These are phyloP conservation scores for Pherbina coryleti DNA, from an alignment of 2,888 invertebrate species.

Conservation along the genomic window DNA sequence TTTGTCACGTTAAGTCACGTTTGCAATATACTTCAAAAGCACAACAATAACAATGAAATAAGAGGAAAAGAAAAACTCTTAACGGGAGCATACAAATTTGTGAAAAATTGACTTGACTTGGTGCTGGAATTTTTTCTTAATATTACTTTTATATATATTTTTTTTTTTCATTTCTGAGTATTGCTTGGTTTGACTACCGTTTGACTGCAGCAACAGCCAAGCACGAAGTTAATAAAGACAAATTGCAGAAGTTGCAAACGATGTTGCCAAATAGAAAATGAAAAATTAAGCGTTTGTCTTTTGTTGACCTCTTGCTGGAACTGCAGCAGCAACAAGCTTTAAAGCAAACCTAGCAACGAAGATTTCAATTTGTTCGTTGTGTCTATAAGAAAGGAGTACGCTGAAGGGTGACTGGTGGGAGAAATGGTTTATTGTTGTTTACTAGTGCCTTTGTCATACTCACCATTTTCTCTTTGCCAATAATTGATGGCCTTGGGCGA, in stretches of 20 bases:
- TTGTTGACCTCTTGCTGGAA: neutral
- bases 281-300: slow-evolving; percentile 33
- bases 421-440: neutral
- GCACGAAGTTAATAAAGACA: slow-evolving; percentile 67
- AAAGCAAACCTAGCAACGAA: neutral
- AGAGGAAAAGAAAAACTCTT: slow-evolving; percentile 29
- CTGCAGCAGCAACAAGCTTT: neutral
- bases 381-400: too few relatives aligned
- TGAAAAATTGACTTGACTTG: slow-evolving; percentile 7
- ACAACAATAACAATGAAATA: slow-evolving; percentile 30
- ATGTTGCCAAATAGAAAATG: slow-evolving; percentile 26
- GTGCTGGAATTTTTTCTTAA: neutral
- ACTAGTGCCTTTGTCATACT: slow-evolving; percentile 61
- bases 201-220: slow-evolving; percentile 31
- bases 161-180: neutral
- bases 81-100: neutral
- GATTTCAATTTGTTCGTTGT: slow-evolving; percentile 14
- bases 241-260: slow-evolving; percentile 53
- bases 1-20: slow-evolving; percentile 53
- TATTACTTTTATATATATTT: neutral
- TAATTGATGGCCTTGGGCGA: slow-evolving; percentile 95
- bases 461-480: slow-evolving; percentile 92
- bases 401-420: neutral
- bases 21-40: slow-evolving; percentile 64
- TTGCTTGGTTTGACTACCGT: neutral